Evolutionary conservation across 2,113 vertebrate genomes (phyloP).

Genomic region (Edolisoma coerulescens): DNA sequence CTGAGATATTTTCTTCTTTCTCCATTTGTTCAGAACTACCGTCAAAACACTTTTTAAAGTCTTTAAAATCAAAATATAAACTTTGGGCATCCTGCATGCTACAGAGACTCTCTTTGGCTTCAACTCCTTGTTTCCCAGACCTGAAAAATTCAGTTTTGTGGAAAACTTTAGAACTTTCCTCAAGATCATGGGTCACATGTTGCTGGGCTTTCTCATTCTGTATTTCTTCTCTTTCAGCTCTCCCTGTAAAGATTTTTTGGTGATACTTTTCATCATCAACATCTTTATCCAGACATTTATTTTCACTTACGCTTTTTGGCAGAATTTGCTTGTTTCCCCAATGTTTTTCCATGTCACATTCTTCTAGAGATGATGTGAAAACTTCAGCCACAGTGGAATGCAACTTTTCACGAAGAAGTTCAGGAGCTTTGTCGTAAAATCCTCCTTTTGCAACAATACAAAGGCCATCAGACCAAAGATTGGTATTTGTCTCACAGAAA

Average conservation of each 20-base stretch:
- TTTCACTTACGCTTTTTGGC: constrained; percentile 25
- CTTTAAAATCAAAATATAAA: not conserved
- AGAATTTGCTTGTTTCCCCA: constrained; percentile 40
- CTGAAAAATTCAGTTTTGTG: constrained; percentile 30
- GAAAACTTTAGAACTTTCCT: constrained; percentile 8
- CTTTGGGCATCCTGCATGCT: not conserved
- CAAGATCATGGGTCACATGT: not conserved
- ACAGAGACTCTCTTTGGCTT: not conserved
- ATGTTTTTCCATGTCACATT: not conserved
- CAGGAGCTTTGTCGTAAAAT: not conserved
- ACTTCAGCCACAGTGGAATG: constrained; percentile 25
- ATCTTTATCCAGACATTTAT: constrained; percentile 5
- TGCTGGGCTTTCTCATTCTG: not conserved
- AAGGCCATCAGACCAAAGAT: not conserved
- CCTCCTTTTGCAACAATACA: not conserved
- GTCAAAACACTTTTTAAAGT: not conserved
- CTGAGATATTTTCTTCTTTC: not conserved
- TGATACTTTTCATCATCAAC: not conserved
- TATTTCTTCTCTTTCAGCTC: not conserved
- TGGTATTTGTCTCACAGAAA: not conserved
- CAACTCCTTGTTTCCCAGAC: not conserved
- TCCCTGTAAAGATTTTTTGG: not conserved
- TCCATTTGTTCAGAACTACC: not conserved
- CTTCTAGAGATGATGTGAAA: constrained; percentile 15
- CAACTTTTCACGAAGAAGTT: not conserved